phyloP scores from a whole-genome alignment of 1,140 invertebrate species.

The Zaprionus capensis region DNA sequence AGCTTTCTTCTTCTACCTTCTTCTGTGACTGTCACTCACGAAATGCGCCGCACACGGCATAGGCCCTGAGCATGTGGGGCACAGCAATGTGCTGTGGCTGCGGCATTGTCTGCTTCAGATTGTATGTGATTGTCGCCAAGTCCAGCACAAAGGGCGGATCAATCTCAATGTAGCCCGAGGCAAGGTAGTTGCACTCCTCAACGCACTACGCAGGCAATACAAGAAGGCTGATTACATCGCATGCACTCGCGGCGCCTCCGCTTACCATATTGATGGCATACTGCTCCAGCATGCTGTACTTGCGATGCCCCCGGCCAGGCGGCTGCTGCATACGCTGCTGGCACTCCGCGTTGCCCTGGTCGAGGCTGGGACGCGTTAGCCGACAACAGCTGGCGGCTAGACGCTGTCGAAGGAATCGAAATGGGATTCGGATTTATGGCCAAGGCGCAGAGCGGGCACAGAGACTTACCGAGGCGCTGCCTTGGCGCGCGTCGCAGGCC shows the following conservation, averaged over 20 bases:
- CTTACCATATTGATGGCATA: conserved; percentile 72
- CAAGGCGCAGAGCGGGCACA: too few relatives aligned
- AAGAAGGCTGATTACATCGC: not conserved
- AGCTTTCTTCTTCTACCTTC: not conserved
- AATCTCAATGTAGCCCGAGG: conserved; percentile 58
- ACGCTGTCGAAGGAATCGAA: conserved; percentile 22
- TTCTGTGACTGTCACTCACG: conserved; percentile 32
- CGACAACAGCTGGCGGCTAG: conserved; percentile 56
- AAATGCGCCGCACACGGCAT: conserved; percentile 51
- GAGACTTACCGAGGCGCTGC: conserved; percentile 56
- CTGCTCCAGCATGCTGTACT: conserved; percentile 52
- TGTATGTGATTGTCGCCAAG: conserved; percentile 44
- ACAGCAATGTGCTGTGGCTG: conserved; percentile 47
- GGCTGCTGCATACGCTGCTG: conserved; percentile 29
- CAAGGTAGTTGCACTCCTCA: conserved; percentile 67
- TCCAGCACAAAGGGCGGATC: conserved; percentile 66
- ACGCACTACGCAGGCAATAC: conserved; percentile 47
- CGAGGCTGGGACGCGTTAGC: conserved; percentile 57
- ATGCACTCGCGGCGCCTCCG: not conserved
- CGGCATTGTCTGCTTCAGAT: conserved; percentile 50
- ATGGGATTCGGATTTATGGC: not conserved
- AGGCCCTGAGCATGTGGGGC: conserved; percentile 55
- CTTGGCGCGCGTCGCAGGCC: not conserved
- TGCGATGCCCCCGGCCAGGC: conserved; percentile 7
- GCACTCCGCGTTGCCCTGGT: conserved; percentile 53